These are phyloP conservation scores for Stichodactyla mertensii DNA, from an alignment of 64 coral and sea anemone genomes.

Conservation along the genomic window DNA sequence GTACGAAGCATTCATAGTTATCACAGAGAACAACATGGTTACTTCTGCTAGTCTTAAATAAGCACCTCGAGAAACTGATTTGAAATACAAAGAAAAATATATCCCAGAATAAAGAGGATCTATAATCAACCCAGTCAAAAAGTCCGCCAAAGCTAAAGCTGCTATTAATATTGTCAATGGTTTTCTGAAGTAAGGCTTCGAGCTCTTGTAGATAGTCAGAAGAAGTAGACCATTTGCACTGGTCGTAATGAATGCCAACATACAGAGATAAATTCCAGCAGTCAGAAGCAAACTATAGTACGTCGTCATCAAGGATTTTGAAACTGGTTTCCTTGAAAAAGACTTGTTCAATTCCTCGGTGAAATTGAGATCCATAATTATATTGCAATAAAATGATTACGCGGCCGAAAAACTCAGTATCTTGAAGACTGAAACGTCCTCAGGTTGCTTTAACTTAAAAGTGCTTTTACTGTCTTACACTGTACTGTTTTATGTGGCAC, in stretches of 20 bases:
- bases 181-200: constrained; percentile 35
- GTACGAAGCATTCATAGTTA: constrained; percentile 24
- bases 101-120: constrained; percentile 38
- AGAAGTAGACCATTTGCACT: constrained; percentile 45
- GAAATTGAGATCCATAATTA: not conserved
- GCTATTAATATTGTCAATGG: constrained; percentile 55
- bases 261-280: constrained; percentile 29
- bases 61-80: not conserved
- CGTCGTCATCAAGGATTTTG: not conserved
- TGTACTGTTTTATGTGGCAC: no score
- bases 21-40: not conserved
- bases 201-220: constrained; percentile 49
- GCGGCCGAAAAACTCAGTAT: no score
- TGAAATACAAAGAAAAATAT: not conserved
- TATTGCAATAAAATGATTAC: not conserved
- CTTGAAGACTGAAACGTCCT: no score
- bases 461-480: no score
- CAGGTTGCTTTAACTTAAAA: no score
- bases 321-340: not conserved
- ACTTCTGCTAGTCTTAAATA: not conserved
- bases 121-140: constrained; percentile 42
- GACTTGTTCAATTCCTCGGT: not conserved
- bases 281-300: not conserved
- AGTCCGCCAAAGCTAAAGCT: constrained; percentile 46
- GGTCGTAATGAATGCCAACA: constrained; percentile 45